Conservation (phyloP, 2,888 invertebrate species). For the Agonopterix subpropinquella region DNA sequence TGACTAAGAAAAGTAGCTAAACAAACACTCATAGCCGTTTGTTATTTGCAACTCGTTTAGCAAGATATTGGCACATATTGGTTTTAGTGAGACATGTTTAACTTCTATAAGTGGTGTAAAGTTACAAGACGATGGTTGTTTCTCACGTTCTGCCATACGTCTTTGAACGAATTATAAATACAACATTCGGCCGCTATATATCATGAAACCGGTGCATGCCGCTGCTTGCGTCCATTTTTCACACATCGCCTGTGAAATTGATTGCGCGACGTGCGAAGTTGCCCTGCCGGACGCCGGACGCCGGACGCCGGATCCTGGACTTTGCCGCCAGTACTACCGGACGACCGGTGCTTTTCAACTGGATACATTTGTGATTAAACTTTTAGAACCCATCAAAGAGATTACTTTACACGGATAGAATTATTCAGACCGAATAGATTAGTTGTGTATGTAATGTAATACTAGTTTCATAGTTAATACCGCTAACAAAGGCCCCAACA, state of each 20-base stretch:
- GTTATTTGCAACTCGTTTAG: background rate
- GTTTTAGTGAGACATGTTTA: background rate
- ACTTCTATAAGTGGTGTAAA: background rate
- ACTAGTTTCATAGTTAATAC: constrained; percentile 59
- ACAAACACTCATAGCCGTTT: no score
- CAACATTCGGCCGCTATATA: constrained; percentile 43
- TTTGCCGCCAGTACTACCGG: background rate
- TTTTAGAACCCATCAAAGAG: constrained; percentile 9
- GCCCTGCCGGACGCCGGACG: constrained; percentile 8
- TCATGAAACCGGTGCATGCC: constrained; percentile 34
- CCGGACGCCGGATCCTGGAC: constrained; percentile 6
- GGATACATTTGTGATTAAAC: constrained; percentile 7
- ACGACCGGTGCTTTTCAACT: background rate
- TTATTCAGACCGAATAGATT: constrained; percentile 16
- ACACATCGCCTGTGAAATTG: constrained; percentile 48
- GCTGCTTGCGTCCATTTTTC: constrained; percentile 43
- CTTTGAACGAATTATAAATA: constrained; percentile 45
- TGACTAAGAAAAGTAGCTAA: no score
- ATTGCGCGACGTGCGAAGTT: constrained; percentile 22
- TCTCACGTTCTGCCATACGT: constrained; percentile 36
- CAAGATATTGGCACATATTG: background rate
- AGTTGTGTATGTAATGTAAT: constrained; percentile 38
- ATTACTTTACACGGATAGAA: background rate
- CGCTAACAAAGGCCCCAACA: constrained; percentile 58
- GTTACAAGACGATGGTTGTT: constrained; percentile 15